A percentile compares a stretch with the other conserved stretches of the same genome.
Evolutionary conservation across 2,888 invertebrate species (phyloP).

Genomic region (Ophraella communa): DNA sequence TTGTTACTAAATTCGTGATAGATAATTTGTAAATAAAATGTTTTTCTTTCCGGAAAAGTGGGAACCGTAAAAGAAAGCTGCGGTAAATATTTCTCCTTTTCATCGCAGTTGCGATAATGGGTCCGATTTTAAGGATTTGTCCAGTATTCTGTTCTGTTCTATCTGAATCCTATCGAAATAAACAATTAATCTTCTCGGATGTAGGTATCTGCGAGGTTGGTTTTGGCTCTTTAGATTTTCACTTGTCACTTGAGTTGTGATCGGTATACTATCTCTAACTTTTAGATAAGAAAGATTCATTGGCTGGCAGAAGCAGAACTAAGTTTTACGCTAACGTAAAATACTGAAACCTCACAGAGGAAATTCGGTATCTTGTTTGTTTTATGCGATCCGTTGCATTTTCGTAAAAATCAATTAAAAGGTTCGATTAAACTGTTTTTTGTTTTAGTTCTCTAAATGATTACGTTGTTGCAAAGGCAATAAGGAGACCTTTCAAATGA

Average conservation of each 20-base stretch:
- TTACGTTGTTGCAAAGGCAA: no score
- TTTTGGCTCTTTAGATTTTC: slow-evolving; percentile 48
- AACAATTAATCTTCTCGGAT: slow-evolving; percentile 55
- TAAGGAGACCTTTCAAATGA: no score
- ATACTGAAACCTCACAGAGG: background rate
- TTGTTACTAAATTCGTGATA: no score
- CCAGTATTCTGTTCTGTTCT: slow-evolving; percentile 45
- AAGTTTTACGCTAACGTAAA: background rate
- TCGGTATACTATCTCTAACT: slow-evolving; percentile 57
- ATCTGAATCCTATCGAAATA: slow-evolving; percentile 57
- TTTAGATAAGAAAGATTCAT: slow-evolving; percentile 55
- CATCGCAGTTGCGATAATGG: slow-evolving; percentile 37
- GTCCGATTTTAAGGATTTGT: slow-evolving; percentile 56
- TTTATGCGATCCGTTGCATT: no score
- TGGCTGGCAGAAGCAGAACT: slow-evolving; percentile 33
- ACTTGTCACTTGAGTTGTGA: slow-evolving; percentile 54
- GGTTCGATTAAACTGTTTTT: no score
- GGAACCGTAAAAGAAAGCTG: background rate
- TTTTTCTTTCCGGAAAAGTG: background rate
- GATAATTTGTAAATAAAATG: no score
- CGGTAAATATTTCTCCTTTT: background rate
- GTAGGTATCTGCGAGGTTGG: slow-evolving; percentile 51
- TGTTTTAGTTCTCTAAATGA: no score
- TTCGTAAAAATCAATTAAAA: no score
- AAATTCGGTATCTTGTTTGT: no score